Conservation (phyloP, 2,797 vertebrate genomes). For the Pipistrellus pipistrellus region DNA sequence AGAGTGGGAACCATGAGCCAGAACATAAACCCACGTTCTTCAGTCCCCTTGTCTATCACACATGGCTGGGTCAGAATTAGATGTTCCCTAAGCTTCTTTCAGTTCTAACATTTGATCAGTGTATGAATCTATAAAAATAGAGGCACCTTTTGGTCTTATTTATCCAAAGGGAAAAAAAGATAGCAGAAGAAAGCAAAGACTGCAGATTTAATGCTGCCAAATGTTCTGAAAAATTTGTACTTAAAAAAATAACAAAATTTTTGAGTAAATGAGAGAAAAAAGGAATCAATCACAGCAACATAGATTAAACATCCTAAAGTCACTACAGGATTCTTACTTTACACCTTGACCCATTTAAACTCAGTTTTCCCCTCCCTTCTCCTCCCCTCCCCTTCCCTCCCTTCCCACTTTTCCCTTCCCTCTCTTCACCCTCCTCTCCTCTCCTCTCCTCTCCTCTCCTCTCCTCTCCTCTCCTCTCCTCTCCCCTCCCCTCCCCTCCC, state of each 20-base stretch:
- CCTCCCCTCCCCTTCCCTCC: neutral
- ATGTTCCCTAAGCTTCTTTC: neutral
- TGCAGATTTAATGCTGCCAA: slow-evolving; percentile 51
- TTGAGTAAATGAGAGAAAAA: slow-evolving; percentile 51
- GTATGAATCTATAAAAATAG: slow-evolving; percentile 59
- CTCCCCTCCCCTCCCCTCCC: neutral
- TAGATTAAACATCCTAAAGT: neutral
- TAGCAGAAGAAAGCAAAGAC: slow-evolving; percentile 48
- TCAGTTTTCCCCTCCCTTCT: neutral
- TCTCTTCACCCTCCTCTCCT: neutral
- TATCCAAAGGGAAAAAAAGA: neutral
- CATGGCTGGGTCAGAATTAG: neutral
- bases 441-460: neutral
- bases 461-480: neutral
- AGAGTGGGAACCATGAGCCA: neutral
- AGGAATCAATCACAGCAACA: neutral
- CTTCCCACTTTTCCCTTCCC: too few relatives aligned
- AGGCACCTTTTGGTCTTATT: slow-evolving; percentile 45
- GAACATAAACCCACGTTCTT: neutral
- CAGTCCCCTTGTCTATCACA: neutral
- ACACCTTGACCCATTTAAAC: neutral
- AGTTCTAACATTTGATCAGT: slow-evolving; percentile 7
- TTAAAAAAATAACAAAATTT: slow-evolving; percentile 59
- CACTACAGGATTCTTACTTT: neutral
- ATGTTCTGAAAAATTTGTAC: slow-evolving; percentile 60